These are phyloP conservation scores for Amphiprion ocellaris DNA, from an alignment of 2,113 vertebrate genomes.

Conservation along the genomic window DNA sequence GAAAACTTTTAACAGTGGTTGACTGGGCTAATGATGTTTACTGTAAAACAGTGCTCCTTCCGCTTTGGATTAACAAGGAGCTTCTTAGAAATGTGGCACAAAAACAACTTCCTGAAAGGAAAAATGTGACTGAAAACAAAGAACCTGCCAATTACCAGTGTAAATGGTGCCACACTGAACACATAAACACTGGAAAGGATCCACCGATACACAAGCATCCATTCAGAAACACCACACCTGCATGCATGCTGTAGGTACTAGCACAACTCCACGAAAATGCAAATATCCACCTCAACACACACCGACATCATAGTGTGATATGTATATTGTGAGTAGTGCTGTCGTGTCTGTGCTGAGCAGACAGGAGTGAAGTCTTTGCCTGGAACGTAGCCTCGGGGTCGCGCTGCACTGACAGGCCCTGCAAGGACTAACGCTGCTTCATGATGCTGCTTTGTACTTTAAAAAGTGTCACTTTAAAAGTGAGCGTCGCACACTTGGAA, in stretches of 20 bases:
- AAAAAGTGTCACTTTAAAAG: constrained; percentile 27
- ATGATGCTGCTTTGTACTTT: constrained; percentile 20
- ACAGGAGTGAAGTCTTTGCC: constrained; percentile 36
- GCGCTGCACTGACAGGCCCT: constrained; percentile 35
- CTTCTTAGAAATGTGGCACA: background rate
- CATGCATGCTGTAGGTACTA: background rate
- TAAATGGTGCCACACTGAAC: background rate
- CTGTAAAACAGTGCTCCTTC: constrained; percentile 21
- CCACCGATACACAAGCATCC: background rate
- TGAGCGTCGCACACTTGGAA: background rate
- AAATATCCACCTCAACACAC: background rate
- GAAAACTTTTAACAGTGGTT: background rate
- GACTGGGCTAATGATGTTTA: background rate
- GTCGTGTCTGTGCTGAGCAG: too few relatives aligned
- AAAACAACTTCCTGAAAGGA: constrained; percentile 8
- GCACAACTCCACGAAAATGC: background rate
- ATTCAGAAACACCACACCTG: background rate
- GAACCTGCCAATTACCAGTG: constrained; percentile 20
- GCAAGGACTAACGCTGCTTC: constrained; percentile 17
- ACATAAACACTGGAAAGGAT: background rate
- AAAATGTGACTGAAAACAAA: constrained; percentile 10
- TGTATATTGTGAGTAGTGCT: background rate
- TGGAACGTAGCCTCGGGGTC: too few relatives aligned
- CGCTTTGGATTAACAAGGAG: constrained; percentile 1
- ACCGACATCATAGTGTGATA: background rate